Evolutionary conservation across 2,113 vertebrate genomes (phyloP), one percentile per base, ranked within the genome.

Genomic region (Calyptommatus sinebrachiatus): DNA sequence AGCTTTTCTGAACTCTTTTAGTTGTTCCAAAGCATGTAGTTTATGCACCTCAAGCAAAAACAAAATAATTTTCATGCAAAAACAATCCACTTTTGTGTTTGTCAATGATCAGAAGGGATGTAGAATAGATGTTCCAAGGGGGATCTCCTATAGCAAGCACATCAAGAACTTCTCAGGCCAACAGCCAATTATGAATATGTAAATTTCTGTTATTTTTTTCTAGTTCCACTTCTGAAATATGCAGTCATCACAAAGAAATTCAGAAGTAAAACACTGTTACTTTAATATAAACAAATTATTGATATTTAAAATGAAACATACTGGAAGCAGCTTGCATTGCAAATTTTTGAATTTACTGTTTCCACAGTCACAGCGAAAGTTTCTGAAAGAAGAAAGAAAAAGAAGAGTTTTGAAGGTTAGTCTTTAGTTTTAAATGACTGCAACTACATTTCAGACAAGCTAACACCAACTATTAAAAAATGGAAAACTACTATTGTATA

Each of bases 351-450:
- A 99, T 78, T 97, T 99, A 89, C 90, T 88, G 78, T 99, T 99
- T 79, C 98, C 98, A 94, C 98, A 99, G 87, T 99, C 98, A 81
- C 98, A 99, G 76, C 97, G 93, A 85, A 99, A 99, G 89, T 98
- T 97, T 92, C 98, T 99, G 78, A 12, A 86, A 92, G 73, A 75
- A 72, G 20, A 79, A 65, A 75, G 85, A 66, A 24, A 7, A 16
- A 73, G 70, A 91, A 93, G 88, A 89, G 69, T 87, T 95, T 74
- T 79, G 29, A 50, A 22, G 24, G 29, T 29, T 50, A 12, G 3
- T 53, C 16, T 71, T 24, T 63, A 72, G 11, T 24, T 8, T 72
- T 53, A 7, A n/a, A 3, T 14, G 35, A 2, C 8, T 41, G 41
- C 9, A 0, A 0, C n/a, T n/a, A 82, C n/a, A 8, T 1, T 60